phyloP scores from a whole-genome alignment of 1,140 invertebrate species.

The Elymnias hypermnestra region DNA sequence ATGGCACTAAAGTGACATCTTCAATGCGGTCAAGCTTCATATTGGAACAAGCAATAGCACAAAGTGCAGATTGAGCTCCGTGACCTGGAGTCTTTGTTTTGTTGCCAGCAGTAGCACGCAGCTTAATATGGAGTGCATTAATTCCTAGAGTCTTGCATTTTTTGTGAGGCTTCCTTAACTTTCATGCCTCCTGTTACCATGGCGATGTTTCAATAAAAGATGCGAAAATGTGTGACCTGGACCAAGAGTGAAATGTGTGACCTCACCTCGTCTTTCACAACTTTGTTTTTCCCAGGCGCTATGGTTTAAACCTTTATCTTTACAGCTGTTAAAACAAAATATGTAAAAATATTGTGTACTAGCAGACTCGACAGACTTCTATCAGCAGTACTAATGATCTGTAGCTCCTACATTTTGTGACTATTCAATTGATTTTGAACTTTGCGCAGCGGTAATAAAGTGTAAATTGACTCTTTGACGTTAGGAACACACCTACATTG shows the following conservation, averaged over 20 bases:
- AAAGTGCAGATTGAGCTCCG: conserved; percentile 97
- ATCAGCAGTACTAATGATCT: too few relatives aligned
- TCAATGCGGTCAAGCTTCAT: conserved; percentile 99
- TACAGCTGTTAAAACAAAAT: conserved; percentile 70
- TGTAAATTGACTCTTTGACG: too few relatives aligned
- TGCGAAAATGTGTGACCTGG: conserved; percentile 99
- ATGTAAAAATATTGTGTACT: too few relatives aligned
- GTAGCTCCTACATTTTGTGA: too few relatives aligned
- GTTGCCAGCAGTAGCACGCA: conserved; percentile 98
- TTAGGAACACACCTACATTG: too few relatives aligned
- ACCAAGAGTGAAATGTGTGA: conserved; percentile 96
- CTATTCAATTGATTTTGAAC: too few relatives aligned
- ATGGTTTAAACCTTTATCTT: conserved; percentile 79
- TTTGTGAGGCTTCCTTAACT: conserved; percentile 99
- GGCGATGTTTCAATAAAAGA: conserved; percentile 99
- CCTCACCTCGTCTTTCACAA: conserved; percentile 96
- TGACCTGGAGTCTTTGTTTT: conserved; percentile 98
- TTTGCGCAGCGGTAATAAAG: too few relatives aligned
- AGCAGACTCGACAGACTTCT: too few relatives aligned
- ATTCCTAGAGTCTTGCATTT: conserved; percentile 98
- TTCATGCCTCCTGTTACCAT: conserved; percentile 99
- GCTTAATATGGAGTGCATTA: conserved; percentile 98
- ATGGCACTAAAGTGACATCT: conserved; percentile 99
- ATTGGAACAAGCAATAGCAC: conserved; percentile 97
- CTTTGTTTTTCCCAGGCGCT: conserved; percentile 98